Conservation (phyloP, 2,888 invertebrate genomes). For the Drosophila infuscata region DNA sequence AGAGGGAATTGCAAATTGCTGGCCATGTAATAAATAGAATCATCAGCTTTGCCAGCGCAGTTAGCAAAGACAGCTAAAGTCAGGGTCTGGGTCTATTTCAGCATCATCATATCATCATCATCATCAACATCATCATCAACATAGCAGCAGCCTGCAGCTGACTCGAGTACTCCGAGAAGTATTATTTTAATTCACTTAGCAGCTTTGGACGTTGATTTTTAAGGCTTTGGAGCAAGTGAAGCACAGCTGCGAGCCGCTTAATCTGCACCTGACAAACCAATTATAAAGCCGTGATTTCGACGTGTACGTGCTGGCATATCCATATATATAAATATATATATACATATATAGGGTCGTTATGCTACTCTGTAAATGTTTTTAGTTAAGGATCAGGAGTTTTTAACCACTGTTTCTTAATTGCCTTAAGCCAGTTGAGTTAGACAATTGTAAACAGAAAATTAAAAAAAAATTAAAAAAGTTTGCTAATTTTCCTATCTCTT, state of each 20-base stretch:
- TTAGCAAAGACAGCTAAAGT: constrained; percentile 47
- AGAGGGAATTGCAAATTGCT: constrained; percentile 69
- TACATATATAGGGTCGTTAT: background rate
- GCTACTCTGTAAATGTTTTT: background rate
- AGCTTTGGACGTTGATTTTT: constrained; percentile 55
- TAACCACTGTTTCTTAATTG: background rate
- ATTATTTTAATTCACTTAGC: constrained; percentile 77
- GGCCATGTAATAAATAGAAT: constrained; percentile 75
- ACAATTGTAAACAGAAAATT: background rate
- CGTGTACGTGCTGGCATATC: constrained; percentile 52
- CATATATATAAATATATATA: background rate
- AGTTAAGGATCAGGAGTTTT: constrained; percentile 12
- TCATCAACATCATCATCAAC: constrained; percentile 19
- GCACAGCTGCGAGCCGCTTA: constrained; percentile 55
- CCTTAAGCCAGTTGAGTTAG: background rate
- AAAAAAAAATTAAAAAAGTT: background rate
- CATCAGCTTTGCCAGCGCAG: constrained; percentile 53
- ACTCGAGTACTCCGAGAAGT: constrained; percentile 37
- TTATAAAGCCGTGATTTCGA: constrained; percentile 65
- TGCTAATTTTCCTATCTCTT: background rate
- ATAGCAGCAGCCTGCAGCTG: constrained; percentile 13
- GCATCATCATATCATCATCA: constrained; percentile 33
- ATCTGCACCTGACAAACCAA: constrained; percentile 69
- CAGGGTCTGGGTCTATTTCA: constrained; percentile 47
- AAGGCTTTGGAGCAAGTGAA: constrained; percentile 30